Conservation (phyloP, 1,140 invertebrate species). For the Spodoptera frugiperda region DNA sequence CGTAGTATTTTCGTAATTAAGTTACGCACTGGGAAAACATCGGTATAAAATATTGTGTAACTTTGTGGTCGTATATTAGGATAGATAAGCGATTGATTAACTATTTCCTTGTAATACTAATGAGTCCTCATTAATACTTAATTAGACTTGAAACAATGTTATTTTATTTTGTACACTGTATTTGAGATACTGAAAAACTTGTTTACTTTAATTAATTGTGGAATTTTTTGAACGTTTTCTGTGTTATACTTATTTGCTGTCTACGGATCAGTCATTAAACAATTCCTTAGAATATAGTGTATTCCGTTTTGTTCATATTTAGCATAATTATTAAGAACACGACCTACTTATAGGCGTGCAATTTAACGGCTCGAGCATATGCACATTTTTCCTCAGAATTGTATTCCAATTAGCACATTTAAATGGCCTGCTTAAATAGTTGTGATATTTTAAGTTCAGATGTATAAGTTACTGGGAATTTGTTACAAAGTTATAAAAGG, state of each 20-base stretch:
- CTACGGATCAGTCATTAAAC: neutral
- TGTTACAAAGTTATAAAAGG: no score
- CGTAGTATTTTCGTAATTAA: constrained; percentile 65
- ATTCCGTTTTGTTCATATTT: no score
- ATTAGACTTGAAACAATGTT: constrained; percentile 31
- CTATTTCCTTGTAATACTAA: constrained; percentile 42
- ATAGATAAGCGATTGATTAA: constrained; percentile 56
- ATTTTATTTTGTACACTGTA: constrained; percentile 12
- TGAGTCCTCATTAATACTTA: constrained; percentile 44
- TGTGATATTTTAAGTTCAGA: no score
- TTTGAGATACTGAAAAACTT: constrained; percentile 15
- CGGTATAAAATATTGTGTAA: constrained; percentile 46
- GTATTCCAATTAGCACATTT: no score
- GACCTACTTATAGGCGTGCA: no score
- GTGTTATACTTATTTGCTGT: neutral
- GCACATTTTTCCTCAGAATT: no score
- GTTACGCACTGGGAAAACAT: constrained; percentile 61
- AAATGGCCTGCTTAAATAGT: no score
- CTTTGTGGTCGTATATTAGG: constrained; percentile 59
- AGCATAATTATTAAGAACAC: no score
- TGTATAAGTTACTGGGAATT: no score
- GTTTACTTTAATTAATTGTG: constrained; percentile 8
- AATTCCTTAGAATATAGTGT: no score
- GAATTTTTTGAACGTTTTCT: constrained; percentile 6
- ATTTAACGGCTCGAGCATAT: no score